Evolutionary conservation across 2,797 vertebrate species (phyloP).

Genomic region (Artibeus jamaicensis): DNA sequence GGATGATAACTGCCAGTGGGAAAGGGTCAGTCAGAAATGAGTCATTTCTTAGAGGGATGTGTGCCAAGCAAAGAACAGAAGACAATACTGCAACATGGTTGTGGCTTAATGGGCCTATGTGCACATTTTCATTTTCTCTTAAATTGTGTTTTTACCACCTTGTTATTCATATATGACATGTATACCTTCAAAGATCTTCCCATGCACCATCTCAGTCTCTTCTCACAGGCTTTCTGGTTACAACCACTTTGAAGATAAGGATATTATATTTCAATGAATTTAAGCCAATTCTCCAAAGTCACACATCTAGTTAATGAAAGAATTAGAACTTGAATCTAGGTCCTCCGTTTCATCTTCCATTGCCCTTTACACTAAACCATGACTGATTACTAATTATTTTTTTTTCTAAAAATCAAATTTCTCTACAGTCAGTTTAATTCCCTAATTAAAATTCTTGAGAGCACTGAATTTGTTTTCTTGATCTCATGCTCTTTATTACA

Average conservation of each 20-base stretch:
- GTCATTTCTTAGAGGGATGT: neutral
- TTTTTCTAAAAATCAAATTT: neutral
- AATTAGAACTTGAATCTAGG: neutral
- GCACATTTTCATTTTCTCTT: neutral
- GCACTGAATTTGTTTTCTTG: neutral
- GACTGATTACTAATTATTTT: neutral
- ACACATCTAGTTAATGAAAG: neutral
- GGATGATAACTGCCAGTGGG: neutral
- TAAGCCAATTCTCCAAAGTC: neutral
- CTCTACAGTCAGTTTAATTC: neutral
- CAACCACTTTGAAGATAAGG: neutral
- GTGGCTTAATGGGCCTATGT: neutral
- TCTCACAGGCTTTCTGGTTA: neutral
- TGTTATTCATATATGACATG: neutral
- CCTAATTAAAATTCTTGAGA: constrained; percentile 12
- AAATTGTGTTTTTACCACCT: constrained; percentile 1
- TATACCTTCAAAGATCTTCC: neutral
- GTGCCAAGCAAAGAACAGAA: neutral
- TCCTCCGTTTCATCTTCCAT: neutral
- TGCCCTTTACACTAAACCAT: neutral
- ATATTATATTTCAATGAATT: constrained; percentile 20
- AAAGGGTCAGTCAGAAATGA: neutral
- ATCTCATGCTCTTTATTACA: neutral
- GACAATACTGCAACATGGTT: neutral
- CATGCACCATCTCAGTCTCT: neutral